These are phyloP conservation scores for Okamejei kenojei DNA, from an alignment of 2,797 vertebrate genomes.

Conservation along the genomic window DNA sequence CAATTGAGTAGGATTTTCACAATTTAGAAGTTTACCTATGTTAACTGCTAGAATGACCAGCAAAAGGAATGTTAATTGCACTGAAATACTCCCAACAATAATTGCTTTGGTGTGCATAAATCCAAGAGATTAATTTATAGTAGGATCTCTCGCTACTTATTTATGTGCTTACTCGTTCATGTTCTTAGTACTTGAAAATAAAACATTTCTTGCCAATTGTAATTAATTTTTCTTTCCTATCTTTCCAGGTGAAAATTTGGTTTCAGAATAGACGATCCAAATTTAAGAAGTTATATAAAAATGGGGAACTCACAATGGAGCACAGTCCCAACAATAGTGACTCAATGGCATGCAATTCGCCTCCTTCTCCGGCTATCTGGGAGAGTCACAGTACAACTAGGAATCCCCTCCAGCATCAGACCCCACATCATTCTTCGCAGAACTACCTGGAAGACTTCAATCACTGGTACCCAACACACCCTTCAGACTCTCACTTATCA, in stretches of 20 bases:
- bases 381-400: constrained; percentile 70
- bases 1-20: neutral
- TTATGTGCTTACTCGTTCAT: neutral
- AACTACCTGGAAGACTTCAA: constrained; percentile 86
- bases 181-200: no score
- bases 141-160: neutral
- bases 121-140: neutral
- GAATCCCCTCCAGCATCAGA: constrained; percentile 71
- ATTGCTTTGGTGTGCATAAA: neutral
- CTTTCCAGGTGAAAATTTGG: constrained; percentile 91
- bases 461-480: constrained; percentile 83
- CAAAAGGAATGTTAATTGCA: neutral
- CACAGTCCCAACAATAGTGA: constrained; percentile 96
- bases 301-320: constrained; percentile 87
- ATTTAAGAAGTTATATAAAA: constrained; percentile 98
- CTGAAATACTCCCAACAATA: neutral
- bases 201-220: neutral
- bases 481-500: constrained; percentile 78
- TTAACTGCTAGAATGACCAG: neutral
- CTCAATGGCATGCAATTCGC: constrained; percentile 96
- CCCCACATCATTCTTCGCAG: constrained; percentile 82
- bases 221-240: neutral
- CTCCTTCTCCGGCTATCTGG: constrained; percentile 84
- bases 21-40: neutral
- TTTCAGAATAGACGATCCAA: constrained; percentile 97